These are phyloP conservation scores for Perizoma affinitatum DNA, from an alignment of 2,888 invertebrate species.

Conservation along the genomic window DNA sequence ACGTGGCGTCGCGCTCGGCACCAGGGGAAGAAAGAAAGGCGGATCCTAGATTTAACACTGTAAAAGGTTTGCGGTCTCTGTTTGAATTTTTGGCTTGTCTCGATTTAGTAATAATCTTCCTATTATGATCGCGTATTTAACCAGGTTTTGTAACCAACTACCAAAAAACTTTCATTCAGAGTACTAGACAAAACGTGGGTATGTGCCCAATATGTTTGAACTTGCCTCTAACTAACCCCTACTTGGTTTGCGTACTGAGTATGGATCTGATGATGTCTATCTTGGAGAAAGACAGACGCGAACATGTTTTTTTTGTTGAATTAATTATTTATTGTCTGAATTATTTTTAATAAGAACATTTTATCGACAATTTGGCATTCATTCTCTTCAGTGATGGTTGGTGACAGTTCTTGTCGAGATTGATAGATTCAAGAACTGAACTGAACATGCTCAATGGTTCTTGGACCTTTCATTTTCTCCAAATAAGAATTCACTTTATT, in stretches of 20 bases:
- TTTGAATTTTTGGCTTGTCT: slow-evolving; percentile 6
- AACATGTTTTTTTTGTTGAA: not conserved
- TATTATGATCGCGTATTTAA: too few relatives aligned
- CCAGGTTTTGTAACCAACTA: too few relatives aligned
- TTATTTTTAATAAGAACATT: too few relatives aligned
- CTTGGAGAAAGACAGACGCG: too few relatives aligned
- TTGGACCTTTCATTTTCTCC: not conserved
- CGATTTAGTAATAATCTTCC: not conserved
- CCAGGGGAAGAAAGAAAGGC: slow-evolving; percentile 74
- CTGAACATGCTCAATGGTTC: slow-evolving; percentile 6
- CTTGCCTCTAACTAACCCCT: not conserved
- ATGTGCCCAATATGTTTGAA: not conserved
- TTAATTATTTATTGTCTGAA: too few relatives aligned
- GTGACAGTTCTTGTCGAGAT: not conserved
- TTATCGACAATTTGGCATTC: too few relatives aligned
- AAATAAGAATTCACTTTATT: not conserved
- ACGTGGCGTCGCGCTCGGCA: slow-evolving; percentile 79
- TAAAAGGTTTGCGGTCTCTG: slow-evolving; percentile 37
- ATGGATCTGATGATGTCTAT: not conserved
- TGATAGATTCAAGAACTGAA: not conserved
- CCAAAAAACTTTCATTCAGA: too few relatives aligned
- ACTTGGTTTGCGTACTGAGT: not conserved
- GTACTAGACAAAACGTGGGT: not conserved
- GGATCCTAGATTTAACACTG: slow-evolving; percentile 56
- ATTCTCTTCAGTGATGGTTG: too few relatives aligned